Conservation (phyloP, 2,888 invertebrate genomes). For the Hemicrepidius hirtus region DNA sequence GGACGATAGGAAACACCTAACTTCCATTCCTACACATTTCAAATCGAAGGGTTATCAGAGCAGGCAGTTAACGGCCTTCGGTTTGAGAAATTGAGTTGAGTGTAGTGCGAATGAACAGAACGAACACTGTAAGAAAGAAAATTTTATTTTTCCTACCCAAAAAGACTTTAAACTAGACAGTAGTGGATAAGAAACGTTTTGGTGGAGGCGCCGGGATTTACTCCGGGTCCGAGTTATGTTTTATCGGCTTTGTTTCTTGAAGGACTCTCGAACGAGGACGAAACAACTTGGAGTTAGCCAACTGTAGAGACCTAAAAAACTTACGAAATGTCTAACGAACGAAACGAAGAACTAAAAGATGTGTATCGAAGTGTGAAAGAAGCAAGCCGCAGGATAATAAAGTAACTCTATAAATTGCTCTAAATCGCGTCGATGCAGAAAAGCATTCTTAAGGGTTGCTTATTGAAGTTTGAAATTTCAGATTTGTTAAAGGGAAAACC, state of each 20-base stretch:
- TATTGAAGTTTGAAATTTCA: conserved; percentile 6
- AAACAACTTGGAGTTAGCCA: conserved; percentile 18
- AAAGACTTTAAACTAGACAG: not conserved
- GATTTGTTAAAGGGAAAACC: too few species aligned
- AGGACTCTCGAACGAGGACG: not conserved
- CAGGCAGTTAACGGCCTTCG: conserved; percentile 30
- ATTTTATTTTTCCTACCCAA: not conserved
- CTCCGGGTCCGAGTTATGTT: not conserved
- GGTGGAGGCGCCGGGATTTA: conserved; percentile 1
- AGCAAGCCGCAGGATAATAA: conserved; percentile 50
- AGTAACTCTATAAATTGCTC: conserved; percentile 48
- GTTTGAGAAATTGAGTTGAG: conserved; percentile 33
- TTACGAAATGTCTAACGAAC: conserved; percentile 47
- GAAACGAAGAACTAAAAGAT: conserved; percentile 45
- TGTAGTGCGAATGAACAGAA: conserved; percentile 25
- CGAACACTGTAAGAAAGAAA: conserved; percentile 9
- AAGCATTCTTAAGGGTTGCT: conserved; percentile 20
- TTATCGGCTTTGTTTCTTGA: conserved; percentile 13
- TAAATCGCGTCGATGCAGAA: conserved; percentile 38
- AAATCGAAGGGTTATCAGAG: conserved; percentile 39
- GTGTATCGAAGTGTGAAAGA: conserved; percentile 49
- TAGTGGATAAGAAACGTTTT: conserved; percentile 7
- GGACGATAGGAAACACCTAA: conserved; percentile 3
- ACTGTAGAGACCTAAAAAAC: conserved; percentile 46
- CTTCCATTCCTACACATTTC: conserved; percentile 31